phyloP scores from a whole-genome alignment of 2,888 invertebrate genomes.

The Cryptosula pallasiana region DNA sequence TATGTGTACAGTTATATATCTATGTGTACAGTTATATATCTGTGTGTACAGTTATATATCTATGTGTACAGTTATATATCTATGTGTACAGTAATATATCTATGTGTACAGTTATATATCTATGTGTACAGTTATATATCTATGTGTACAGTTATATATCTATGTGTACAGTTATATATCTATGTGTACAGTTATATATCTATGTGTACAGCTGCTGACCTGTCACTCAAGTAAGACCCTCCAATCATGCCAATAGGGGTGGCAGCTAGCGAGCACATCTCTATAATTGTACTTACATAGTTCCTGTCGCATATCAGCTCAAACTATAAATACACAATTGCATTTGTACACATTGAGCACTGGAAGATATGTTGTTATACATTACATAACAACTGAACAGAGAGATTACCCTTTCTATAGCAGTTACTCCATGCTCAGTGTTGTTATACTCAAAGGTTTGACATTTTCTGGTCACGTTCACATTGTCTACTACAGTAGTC shows the following conservation, averaged over 20 bases:
- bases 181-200: background rate
- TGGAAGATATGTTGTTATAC: too few relatives aligned
- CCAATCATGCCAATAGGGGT: background rate
- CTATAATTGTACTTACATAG: background rate
- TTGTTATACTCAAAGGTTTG: background rate
- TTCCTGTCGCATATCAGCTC: conserved; percentile 11
- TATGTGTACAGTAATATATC: background rate
- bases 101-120: background rate
- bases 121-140: background rate
- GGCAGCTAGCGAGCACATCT: background rate
- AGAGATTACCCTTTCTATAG: background rate
- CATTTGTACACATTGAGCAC: too few relatives aligned
- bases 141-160: background rate
- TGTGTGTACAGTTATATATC: background rate
- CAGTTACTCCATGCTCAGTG: background rate
- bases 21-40: background rate
- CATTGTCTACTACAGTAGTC: background rate
- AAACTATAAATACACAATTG: conserved; percentile 14
- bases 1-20: conserved; percentile 1
- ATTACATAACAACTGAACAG: background rate
- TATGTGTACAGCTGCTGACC: background rate
- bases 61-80: background rate
- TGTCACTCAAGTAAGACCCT: background rate
- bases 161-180: background rate
- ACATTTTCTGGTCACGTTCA: background rate